Base-by-base conservation (phyloP, 2,888 invertebrate species). In the Nomada goodeniana region DNA sequence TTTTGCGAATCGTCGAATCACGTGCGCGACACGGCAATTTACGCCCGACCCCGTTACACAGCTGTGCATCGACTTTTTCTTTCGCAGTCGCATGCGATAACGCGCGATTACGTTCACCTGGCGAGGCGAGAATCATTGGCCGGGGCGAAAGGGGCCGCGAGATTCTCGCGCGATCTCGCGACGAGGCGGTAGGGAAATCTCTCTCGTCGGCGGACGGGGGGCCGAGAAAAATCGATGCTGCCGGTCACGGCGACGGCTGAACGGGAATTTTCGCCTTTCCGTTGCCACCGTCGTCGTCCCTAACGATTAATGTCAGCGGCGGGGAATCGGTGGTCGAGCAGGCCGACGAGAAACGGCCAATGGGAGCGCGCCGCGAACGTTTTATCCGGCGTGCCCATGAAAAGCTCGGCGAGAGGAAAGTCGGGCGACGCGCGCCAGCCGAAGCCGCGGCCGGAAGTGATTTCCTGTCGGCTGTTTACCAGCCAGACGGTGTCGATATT, bases 401-500 rank as follows among this genome's bases (percentile, higher is more conserved):
- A 80, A 82, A 80, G 36, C 80, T 15, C 18, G 75, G 59, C 55
- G 82, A 72, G 71, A 81, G 76, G 73, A 83, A 83, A 83, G 82
- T 74, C 52, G 63, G 73, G 55, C 78, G 81, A 55, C 42, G 44
- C 18, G 15, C 44, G 23, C 50, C n/a, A 65, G 42, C 26, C 52
- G 29, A 20, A 26, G 59, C 74, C 72, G 67, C 59, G n/a, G 68
- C 73, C 82, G 81, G 82, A 83, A 83, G 76, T 70, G 81, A 81
- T 83, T 83, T 83, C 82, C 82, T 73, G 82, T 70, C 80, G 76
- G 50, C 72, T 69, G 69, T 81, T 81, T 78, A 67, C 74, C 78
- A 50, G 55, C 20, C 52, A n/a, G n/a, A 53, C 65, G 15, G 57
- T 60, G 72, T 57, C 79, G 70, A 75, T 79, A 71, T 63, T 59